Percentiles rank a stretch among this genome's conserved stretches.
These are phyloP conservation scores for Acanthaster planci DNA, from an alignment of 35 echinoderm and acorn worm genomes.

Conservation along the genomic window DNA sequence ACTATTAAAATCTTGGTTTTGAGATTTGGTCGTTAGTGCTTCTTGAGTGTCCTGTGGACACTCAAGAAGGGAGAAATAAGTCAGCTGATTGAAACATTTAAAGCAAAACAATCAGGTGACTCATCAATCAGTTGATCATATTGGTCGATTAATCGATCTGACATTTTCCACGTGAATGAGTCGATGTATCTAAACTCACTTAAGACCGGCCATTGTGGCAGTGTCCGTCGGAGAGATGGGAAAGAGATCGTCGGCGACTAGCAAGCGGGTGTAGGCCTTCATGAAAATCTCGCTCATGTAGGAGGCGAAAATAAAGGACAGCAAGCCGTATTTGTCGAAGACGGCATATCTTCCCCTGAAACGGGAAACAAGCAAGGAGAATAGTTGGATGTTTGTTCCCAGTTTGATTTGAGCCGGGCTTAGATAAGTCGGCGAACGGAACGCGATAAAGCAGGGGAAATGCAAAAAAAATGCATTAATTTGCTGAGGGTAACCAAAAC, in stretches of 20 bases:
- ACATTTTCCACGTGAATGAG: too few species aligned
- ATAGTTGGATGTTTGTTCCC: too few species aligned
- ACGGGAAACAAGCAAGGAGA: neutral
- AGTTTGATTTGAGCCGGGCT: too few species aligned
- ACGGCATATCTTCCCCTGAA: neutral
- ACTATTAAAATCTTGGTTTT: too few species aligned
- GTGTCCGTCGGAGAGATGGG: neutral
- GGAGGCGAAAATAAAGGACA: neutral
- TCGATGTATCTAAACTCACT: neutral
- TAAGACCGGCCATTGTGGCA: neutral
- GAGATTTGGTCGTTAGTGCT: too few species aligned
- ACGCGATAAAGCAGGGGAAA: too few species aligned
- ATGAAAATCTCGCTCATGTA: conserved; percentile 25
- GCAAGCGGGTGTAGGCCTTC: conserved; percentile 3
- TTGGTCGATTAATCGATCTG: too few species aligned
- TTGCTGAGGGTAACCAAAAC: too few species aligned
- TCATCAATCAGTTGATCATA: too few species aligned
- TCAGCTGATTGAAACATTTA: neutral
- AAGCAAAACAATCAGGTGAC: neutral
- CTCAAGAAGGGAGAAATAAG: neutral
- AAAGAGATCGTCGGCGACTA: neutral
- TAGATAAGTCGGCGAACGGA: too few species aligned
- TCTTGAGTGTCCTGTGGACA: too few species aligned
- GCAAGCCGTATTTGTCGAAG: neutral
- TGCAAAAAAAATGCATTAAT: too few species aligned